These are phyloP conservation scores for Bos javanicus DNA, from an alignment of 2,113 vertebrate species.

Conservation along the genomic window DNA sequence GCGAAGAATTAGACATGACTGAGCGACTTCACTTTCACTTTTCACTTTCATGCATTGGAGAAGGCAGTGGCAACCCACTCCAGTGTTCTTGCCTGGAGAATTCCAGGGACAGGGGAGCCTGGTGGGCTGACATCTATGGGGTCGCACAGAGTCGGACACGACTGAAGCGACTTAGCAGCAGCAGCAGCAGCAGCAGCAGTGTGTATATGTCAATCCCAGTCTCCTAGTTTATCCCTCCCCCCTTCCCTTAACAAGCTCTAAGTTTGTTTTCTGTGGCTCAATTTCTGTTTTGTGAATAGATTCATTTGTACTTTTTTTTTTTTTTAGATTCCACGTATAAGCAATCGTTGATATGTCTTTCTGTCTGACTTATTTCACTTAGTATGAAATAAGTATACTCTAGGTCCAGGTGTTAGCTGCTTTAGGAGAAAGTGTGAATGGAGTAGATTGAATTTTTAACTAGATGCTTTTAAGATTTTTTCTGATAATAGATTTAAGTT, in stretches of 20 bases:
- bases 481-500: conserved; percentile 1
- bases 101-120: no score
- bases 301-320: neutral
- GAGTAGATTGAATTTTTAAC: neutral
- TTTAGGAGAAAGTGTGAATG: neutral
- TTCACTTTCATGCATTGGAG: no score
- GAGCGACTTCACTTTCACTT: no score
- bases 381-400: neutral
- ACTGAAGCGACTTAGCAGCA: no score
- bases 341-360: neutral
- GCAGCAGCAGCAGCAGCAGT: no score
- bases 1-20: no score
- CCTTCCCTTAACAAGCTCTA: neutral
- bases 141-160: no score
- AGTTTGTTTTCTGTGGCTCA: neutral
- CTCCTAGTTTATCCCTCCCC: neutral
- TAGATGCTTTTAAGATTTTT: neutral
- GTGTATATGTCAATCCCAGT: neutral
- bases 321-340: neutral
- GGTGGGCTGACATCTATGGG: no score
- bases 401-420: neutral
- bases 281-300: neutral
- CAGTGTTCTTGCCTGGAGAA: no score
- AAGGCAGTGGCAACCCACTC: no score
- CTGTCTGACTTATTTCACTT: neutral